Conservation (phyloP, 2,113 vertebrate species). For the Procavia capensis region DNA sequence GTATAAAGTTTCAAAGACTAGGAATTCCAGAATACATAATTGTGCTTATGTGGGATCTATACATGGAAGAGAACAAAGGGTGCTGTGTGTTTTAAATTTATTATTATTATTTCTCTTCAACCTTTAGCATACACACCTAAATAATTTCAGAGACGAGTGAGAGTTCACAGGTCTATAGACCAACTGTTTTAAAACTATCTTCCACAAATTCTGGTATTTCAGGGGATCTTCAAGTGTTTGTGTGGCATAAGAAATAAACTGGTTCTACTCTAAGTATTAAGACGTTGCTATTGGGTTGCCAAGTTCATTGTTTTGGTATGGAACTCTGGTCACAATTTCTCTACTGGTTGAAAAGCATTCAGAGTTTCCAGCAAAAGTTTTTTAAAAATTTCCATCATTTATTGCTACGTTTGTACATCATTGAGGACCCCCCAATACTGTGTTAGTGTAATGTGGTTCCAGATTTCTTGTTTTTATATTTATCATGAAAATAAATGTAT, state of each 20-base stretch:
- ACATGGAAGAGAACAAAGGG: background rate
- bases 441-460: background rate
- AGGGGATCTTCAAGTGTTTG: background rate
- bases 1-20: background rate
- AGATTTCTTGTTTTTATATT: background rate
- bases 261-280: background rate
- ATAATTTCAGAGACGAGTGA: background rate
- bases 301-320: background rate
- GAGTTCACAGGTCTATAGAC: background rate
- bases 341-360: constrained; percentile 15
- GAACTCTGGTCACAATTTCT: background rate
- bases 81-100: background rate
- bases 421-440: background rate
- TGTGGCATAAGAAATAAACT: constrained; percentile 1
- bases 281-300: background rate
- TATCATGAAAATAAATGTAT: background rate
- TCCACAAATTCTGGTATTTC: background rate
- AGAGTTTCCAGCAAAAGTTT: background rate
- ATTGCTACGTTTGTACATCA: background rate
- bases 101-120: background rate
- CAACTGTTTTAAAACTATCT: background rate
- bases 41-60: background rate
- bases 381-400: background rate
- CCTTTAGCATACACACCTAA: background rate
- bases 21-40: background rate